Conservation (phyloP, 2,113 vertebrate species). For the Hiodon tergisus region DNA sequence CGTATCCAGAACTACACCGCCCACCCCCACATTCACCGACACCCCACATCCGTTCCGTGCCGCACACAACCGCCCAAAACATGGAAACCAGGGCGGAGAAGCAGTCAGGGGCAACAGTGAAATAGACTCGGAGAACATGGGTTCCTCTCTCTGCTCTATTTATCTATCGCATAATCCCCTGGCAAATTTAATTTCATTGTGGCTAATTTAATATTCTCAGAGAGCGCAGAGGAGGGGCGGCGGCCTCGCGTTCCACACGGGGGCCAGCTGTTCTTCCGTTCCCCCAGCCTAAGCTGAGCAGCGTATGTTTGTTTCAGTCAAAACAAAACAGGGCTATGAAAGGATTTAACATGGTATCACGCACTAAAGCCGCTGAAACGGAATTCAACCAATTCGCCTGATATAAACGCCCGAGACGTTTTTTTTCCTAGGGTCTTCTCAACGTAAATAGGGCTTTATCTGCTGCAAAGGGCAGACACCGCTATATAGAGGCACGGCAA, state of each 20-base stretch:
- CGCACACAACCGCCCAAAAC: too few relatives aligned
- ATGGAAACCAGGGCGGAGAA: too few relatives aligned
- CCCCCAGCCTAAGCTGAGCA: not conserved
- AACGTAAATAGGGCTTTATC: not conserved
- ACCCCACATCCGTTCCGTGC: not conserved
- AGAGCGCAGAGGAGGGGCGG: not conserved
- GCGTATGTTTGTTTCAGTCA: not conserved
- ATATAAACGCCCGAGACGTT: too few relatives aligned
- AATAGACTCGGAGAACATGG: not conserved
- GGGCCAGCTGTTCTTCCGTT: not conserved
- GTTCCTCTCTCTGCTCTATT: conserved; percentile 33
- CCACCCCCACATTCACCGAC: too few relatives aligned
- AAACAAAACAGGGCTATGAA: not conserved
- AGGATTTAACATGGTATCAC: not conserved
- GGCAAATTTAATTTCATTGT: conserved; percentile 42
- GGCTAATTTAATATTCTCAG: not conserved
- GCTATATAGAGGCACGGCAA: too few relatives aligned
- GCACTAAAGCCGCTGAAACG: not conserved
- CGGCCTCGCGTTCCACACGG: not conserved
- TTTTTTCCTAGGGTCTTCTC: not conserved
- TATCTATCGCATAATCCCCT: conserved; percentile 29
- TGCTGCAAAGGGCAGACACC: not conserved
- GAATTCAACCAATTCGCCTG: too few relatives aligned
- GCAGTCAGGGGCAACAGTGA: not conserved
- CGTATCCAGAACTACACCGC: too few relatives aligned